Evolutionary conservation across 2,113 vertebrate genomes (phyloP).

Genomic region (Leucopsar rothschildi): DNA sequence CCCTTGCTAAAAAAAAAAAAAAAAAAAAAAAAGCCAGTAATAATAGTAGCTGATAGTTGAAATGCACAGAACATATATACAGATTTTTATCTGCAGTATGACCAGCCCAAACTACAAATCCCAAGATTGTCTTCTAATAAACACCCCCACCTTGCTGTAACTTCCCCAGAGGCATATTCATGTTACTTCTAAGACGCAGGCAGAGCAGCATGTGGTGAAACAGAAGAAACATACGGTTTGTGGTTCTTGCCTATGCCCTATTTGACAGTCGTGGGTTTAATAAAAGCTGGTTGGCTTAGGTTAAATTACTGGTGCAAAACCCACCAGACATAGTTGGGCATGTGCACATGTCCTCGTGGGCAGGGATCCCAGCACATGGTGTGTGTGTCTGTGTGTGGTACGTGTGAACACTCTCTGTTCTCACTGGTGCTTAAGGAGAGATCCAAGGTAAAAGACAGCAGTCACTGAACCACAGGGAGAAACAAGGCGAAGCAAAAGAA

Average conservation of each 20-base stretch:
- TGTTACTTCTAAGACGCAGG: neutral
- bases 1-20: neutral
- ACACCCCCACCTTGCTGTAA: neutral
- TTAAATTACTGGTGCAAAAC: slow-evolving; percentile 28
- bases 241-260: neutral
- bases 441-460: neutral
- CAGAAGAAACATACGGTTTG: slow-evolving; percentile 14
- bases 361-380: neutral
- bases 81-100: neutral
- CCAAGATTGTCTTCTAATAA: neutral
- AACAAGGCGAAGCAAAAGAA: neutral
- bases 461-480: neutral
- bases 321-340: neutral
- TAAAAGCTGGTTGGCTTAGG: slow-evolving; percentile 2
- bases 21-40: neutral
- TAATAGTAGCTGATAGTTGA: neutral
- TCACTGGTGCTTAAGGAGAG: neutral
- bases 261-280: neutral
- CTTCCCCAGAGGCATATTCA: neutral
- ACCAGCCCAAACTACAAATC: neutral
- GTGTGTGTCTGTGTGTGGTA: neutral
- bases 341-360: neutral
- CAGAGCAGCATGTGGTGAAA: neutral
- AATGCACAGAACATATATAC: neutral
- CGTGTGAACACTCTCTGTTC: neutral